A percentile compares a stretch with the other conserved stretches of the same genome.
Conservation (phyloP, 2,888 invertebrate genomes). For the Hipparchia sbordonii region DNA sequence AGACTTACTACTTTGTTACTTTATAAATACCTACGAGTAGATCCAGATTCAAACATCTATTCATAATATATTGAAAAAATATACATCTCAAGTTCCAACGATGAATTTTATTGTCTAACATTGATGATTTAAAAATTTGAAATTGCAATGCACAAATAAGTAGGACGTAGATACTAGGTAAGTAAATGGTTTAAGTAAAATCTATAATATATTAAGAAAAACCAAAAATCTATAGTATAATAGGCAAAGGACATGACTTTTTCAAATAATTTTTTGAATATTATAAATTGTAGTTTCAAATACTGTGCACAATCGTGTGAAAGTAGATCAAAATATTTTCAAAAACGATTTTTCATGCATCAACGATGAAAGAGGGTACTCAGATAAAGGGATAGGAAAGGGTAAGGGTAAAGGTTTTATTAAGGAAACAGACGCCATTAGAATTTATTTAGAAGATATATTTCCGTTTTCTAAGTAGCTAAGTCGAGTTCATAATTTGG, state of each 20-base stretch:
- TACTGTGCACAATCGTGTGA: constrained; percentile 16
- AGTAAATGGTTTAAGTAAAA: background rate
- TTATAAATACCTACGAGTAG: background rate
- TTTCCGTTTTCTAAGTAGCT: constrained; percentile 4
- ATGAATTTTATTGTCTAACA: background rate
- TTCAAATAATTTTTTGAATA: background rate
- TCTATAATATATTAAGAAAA: constrained; percentile 2
- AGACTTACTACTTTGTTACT: background rate
- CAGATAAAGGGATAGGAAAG: constrained; percentile 7
- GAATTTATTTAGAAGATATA: background rate
- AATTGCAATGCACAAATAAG: background rate
- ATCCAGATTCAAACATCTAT: background rate
- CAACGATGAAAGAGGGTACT: constrained; percentile 14
- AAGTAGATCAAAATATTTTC: background rate
- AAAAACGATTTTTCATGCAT: constrained; percentile 4
- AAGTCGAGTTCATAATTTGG: background rate
- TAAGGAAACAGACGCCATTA: constrained; percentile 7
- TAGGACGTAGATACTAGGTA: background rate
- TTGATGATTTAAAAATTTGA: background rate
- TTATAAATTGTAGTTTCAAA: constrained; percentile 1
- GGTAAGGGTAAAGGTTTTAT: constrained; percentile 4
- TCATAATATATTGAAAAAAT: constrained; percentile 12
- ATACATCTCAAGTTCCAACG: background rate
- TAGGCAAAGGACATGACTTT: background rate
- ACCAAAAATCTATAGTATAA: background rate